Percentiles rank a stretch among this genome's conserved stretches.
These are phyloP conservation scores for Tenthredo distinguenda DNA, from an alignment of 2,888 invertebrate genomes.

Conservation along the genomic window DNA sequence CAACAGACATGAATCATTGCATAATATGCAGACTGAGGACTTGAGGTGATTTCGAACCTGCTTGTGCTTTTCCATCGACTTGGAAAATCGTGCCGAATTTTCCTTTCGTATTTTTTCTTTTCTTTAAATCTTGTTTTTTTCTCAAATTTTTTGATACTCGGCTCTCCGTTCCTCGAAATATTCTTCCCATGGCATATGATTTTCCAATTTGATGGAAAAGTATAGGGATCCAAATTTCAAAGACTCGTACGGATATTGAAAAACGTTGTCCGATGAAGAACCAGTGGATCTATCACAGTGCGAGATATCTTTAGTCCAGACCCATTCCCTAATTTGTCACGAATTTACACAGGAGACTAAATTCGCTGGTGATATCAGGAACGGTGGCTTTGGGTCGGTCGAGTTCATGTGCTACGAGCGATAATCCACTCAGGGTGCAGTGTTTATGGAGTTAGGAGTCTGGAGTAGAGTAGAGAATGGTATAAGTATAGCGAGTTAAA, in stretches of 20 bases:
- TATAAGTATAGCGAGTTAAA: neutral
- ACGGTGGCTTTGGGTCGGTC: slow-evolving; percentile 12
- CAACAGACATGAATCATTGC: neutral
- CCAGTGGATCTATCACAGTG: too few relatives aligned
- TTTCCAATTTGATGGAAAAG: too few relatives aligned
- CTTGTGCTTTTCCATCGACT: too few relatives aligned
- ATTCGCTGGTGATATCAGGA: neutral
- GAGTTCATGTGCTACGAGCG: neutral
- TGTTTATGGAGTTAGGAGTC: neutral
- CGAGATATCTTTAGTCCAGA: neutral
- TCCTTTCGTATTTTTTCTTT: too few relatives aligned
- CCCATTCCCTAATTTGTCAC: neutral
- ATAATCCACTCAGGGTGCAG: slow-evolving; percentile 7
- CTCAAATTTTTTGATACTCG: too few relatives aligned
- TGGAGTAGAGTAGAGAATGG: neutral
- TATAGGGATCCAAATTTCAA: neutral
- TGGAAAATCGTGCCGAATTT: too few relatives aligned
- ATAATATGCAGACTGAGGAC: neutral
- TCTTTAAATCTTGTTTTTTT: too few relatives aligned
- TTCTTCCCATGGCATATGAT: too few relatives aligned
- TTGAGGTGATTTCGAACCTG: neutral
- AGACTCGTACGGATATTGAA: neutral
- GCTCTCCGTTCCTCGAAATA: too few relatives aligned
- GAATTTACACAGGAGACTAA: neutral
- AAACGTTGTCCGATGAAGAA: neutral